Conservation (phyloP, 2,888 invertebrate genomes). For the Tanytarsus gracilentus region DNA sequence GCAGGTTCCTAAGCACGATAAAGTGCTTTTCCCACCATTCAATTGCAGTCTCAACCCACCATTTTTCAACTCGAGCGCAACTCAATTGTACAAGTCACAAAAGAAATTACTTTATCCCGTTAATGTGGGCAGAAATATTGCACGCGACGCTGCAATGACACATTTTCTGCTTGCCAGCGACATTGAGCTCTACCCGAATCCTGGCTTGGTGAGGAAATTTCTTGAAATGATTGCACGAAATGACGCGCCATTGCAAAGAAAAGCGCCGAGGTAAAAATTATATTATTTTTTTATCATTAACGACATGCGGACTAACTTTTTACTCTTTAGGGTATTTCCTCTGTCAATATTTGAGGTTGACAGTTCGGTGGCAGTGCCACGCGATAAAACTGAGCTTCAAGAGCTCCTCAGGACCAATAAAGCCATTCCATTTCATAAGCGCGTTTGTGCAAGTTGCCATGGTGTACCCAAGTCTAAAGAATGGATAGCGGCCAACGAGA, state of each 20-base stretch:
- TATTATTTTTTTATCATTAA: background rate
- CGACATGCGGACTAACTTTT: background rate
- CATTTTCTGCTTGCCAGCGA: slow-evolving; percentile 78
- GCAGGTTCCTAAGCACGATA: slow-evolving; percentile 58
- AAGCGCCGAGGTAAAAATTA: slow-evolving; percentile 45
- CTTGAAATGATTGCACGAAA: slow-evolving; percentile 74
- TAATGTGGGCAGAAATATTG: slow-evolving; percentile 84
- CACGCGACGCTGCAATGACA: slow-evolving; percentile 71
- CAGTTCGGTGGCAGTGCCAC: slow-evolving; percentile 53
- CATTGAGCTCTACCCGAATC: slow-evolving; percentile 84
- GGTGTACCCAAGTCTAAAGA: slow-evolving; percentile 76
- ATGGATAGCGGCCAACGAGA: slow-evolving; percentile 68
- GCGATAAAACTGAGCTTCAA: slow-evolving; percentile 62
- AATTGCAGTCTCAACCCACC: slow-evolving; percentile 66
- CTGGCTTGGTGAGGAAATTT: slow-evolving; percentile 68
- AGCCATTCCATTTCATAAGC: slow-evolving; percentile 87
- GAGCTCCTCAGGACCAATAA: slow-evolving; percentile 65
- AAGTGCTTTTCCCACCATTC: slow-evolving; percentile 52
- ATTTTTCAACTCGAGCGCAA: slow-evolving; percentile 54
- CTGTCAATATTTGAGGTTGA: slow-evolving; percentile 84
- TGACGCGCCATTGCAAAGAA: slow-evolving; percentile 52
- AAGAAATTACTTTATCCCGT: slow-evolving; percentile 80
- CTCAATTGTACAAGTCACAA: slow-evolving; percentile 65
- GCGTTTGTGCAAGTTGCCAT: slow-evolving; percentile 80
- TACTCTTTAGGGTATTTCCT: slow-evolving; percentile 63